These are phyloP conservation scores for Silurus aristotelis DNA, from an alignment of 2,797 vertebrate genomes.

Conservation along the genomic window DNA sequence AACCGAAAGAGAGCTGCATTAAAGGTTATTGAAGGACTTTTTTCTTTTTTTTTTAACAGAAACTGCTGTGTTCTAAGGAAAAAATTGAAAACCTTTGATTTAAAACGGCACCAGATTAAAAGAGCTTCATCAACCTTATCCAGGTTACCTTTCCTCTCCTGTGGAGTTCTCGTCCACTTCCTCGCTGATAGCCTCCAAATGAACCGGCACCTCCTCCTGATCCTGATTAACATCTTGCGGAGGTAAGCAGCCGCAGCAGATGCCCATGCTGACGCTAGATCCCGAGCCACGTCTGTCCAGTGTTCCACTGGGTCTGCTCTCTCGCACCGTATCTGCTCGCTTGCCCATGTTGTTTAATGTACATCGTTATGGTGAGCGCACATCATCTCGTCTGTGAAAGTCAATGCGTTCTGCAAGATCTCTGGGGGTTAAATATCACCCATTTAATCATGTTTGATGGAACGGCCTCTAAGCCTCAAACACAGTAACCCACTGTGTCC, in stretches of 20 bases:
- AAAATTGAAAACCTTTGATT: background rate
- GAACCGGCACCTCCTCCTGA: slow-evolving; percentile 45
- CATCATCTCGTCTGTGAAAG: slow-evolving; percentile 59
- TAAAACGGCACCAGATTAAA: background rate
- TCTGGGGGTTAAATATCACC: slow-evolving; percentile 70
- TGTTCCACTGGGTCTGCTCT: background rate
- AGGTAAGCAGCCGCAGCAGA: slow-evolving; percentile 68
- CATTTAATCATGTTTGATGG: slow-evolving; percentile 67
- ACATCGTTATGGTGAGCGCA: slow-evolving; percentile 50
- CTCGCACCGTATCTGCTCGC: slow-evolving; percentile 41
- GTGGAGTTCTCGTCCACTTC: slow-evolving; percentile 58
- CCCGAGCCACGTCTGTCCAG: slow-evolving; percentile 57
- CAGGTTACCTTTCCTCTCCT: slow-evolving; percentile 68
- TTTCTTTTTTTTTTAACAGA: background rate
- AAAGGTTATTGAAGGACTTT: slow-evolving; percentile 23
- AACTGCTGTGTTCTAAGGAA: background rate
- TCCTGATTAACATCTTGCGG: slow-evolving; percentile 50
- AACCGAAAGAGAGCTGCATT: slow-evolving; percentile 48
- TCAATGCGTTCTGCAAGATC: slow-evolving; percentile 64
- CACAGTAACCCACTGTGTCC: slow-evolving; percentile 71
- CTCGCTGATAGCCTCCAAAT: slow-evolving; percentile 58
- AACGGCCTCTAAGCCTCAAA: slow-evolving; percentile 66
- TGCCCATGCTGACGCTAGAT: slow-evolving; percentile 63
- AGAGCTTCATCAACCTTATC: background rate
- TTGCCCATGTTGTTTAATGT: slow-evolving; percentile 62